A percentile compares a stretch with the other conserved stretches of the same genome.
These are phyloP conservation scores for Tryphoninae sp. DNA, from an alignment of 2,888 invertebrate species.

Conservation along the genomic window DNA sequence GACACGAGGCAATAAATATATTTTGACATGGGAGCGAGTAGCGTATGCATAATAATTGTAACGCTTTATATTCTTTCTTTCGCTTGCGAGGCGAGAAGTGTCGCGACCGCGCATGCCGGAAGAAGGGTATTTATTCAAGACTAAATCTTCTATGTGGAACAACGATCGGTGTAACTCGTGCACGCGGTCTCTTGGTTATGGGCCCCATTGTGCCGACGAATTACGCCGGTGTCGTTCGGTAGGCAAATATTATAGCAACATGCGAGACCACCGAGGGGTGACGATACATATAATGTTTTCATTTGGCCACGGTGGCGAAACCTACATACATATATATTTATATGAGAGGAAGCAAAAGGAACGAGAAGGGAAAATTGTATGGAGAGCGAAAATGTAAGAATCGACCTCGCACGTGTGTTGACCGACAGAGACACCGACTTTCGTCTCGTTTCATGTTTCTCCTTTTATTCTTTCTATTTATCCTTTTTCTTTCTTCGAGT, in stretches of 20 bases:
- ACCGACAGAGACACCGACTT: slow-evolving; percentile 38
- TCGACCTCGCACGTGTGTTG: slow-evolving; percentile 54
- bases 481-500: no score
- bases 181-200: slow-evolving; percentile 49
- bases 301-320: slow-evolving; percentile 61
- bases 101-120: slow-evolving; percentile 41
- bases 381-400: slow-evolving; percentile 33
- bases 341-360: slow-evolving; percentile 5
- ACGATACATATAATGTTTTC: slow-evolving; percentile 70
- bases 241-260: slow-evolving; percentile 80
- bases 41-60: slow-evolving; percentile 77
- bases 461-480: no score
- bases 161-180: slow-evolving; percentile 51
- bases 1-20: slow-evolving; percentile 80
- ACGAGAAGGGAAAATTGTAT: slow-evolving; percentile 27
- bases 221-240: slow-evolving; percentile 74
- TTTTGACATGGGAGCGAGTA: slow-evolving; percentile 80
- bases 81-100: slow-evolving; percentile 32
- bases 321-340: slow-evolving; percentile 21
- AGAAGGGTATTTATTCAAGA: slow-evolving; percentile 39
- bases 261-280: slow-evolving; percentile 69
- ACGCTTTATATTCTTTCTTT: slow-evolving; percentile 67
- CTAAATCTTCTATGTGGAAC: slow-evolving; percentile 27
- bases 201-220: slow-evolving; percentile 73
- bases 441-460: slow-evolving; percentile 7